Base-by-base conservation (phyloP, 2,113 vertebrate genomes). In the Sinocyclocheilus grahami region DNA sequence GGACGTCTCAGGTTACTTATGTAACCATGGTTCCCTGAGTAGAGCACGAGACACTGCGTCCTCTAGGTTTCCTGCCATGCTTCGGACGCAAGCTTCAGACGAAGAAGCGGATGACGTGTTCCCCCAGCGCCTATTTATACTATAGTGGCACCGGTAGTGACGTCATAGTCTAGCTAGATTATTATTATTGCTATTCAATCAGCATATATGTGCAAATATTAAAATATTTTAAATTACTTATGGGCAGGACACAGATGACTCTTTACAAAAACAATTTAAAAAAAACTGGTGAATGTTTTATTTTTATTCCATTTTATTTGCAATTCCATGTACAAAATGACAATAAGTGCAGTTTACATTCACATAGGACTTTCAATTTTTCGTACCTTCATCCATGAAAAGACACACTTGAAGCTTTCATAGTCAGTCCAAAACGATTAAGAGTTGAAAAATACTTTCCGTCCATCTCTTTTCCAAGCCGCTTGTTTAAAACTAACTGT, bases 291-390 rank as follows among this genome's bases (percentile, higher is more conserved):
- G 16, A 39, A 71, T 39, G 33, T 20, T 71, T 37, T 37, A 71
- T 71, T 20, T 71, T 37, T 37, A 71, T 71, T 71, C 12, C 9
- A 3, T 5, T 74, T 37, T n/a, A 42, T 74, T 74, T 74, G 22
- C 37, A 74, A n/a, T 74, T 39, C 2, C 18, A 42, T 74, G 37
- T 74, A 74, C 20, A 74, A n/a, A 74, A 74, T 74, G 37, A 74
- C 74, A 77, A 13, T 46, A 77, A 48, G 39, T 51, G 74, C 74
- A 77, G 46, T 77, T 53, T 77, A 53, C 46, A 53, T 77, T 53
- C 74, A 51, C 24, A 51, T 77, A 16, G 14, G 24, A 77, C 74
- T 27, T 77, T 27, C 12, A 42, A 74, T 42, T 72, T 39, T 42
- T 4, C 10, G 69, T 72, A 72, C 37, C 10, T 22, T 22, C 2